Evolutionary conservation across 2,113 vertebrate genomes (phyloP).

Genomic region (Myotis lucifugus): DNA sequence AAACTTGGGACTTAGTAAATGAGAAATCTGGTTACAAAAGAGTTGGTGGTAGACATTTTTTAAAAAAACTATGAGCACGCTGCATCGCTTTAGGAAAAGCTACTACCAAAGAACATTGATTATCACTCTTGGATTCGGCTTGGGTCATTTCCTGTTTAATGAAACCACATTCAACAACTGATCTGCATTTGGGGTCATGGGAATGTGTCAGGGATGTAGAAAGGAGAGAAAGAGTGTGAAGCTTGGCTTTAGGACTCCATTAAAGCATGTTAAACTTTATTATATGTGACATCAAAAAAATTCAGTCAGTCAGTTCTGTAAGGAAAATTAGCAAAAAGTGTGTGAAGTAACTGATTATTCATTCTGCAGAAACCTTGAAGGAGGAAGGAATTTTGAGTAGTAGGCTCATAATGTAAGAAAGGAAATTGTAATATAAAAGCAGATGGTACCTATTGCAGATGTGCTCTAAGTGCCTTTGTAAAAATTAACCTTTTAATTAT

Average conservation of each 20-base stretch:
- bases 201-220: neutral
- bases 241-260: neutral
- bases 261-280: neutral
- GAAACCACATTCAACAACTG: neutral
- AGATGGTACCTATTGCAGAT: neutral
- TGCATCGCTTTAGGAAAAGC: neutral
- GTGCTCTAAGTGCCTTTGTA: neutral
- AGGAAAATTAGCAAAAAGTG: neutral
- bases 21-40: conserved; percentile 27
- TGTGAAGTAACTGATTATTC: neutral
- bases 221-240: neutral
- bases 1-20: neutral
- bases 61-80: neutral
- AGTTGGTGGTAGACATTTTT: neutral
- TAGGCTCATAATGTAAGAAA: conserved; percentile 18
- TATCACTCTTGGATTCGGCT: neutral
- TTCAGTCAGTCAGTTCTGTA: neutral
- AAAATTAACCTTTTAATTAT: neutral
- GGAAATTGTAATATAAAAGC: neutral
- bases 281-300: neutral
- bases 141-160: neutral
- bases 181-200: neutral
- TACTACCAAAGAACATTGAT: neutral
- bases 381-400: conserved; percentile 1
- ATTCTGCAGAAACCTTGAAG: neutral